phyloP scores from a whole-genome alignment of 2,888 invertebrate species.

The Sinelater perroti region DNA sequence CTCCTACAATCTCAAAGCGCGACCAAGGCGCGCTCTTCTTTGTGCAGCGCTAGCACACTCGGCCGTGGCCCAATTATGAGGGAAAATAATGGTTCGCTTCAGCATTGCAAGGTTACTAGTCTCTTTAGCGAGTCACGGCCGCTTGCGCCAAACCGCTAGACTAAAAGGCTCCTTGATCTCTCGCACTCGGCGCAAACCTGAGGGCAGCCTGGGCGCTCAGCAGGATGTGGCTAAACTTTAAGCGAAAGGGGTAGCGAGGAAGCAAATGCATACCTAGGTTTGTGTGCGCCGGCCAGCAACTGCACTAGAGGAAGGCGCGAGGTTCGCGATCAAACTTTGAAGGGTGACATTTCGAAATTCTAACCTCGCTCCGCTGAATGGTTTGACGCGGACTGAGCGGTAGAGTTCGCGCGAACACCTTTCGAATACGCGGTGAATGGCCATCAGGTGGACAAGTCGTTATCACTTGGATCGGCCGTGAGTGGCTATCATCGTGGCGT shows the following conservation, averaged over 20 bases:
- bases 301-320: neutral
- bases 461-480: constrained; percentile 6
- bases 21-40: constrained; percentile 2
- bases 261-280: neutral
- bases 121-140: constrained; percentile 9
- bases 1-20: constrained; percentile 11
- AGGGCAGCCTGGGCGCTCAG: too few species aligned
- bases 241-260: neutral
- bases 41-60: neutral
- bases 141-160: neutral
- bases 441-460: constrained; percentile 2
- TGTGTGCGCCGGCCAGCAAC: too few species aligned
- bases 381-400: constrained; percentile 9
- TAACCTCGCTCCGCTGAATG: constrained; percentile 12
- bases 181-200: too few species aligned
- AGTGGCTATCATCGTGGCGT: too few species aligned
- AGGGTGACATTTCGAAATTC: constrained; percentile 11
- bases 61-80: constrained; percentile 19
- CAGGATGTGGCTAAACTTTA: too few species aligned
- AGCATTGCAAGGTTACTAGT: constrained; percentile 14
- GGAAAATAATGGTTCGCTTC: constrained; percentile 16
- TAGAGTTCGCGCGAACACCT: constrained; percentile 7
- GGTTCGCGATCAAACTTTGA: neutral
- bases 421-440: constrained; percentile 10
- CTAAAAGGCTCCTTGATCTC: too few species aligned